These are phyloP conservation scores for Colaptes auratus DNA, from an alignment of 2,113 vertebrate genomes.

Conservation along the genomic window DNA sequence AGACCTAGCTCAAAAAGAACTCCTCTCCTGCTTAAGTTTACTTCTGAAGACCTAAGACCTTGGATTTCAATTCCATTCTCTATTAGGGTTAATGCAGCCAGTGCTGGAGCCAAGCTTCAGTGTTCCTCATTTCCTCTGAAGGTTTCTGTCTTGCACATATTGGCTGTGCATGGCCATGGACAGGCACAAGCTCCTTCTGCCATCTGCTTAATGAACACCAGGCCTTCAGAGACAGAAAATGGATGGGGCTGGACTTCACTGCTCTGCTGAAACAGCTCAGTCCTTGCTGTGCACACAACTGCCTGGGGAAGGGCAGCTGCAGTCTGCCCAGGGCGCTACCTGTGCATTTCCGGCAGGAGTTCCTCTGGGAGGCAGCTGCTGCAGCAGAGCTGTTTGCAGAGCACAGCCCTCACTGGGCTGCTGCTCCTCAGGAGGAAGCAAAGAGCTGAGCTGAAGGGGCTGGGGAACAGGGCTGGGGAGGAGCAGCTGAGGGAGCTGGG, in stretches of 20 bases:
- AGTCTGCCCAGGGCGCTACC: neutral
- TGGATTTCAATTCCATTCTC: neutral
- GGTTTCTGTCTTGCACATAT: neutral
- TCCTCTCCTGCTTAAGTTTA: neutral
- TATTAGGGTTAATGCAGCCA: neutral
- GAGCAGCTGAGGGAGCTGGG: too few species aligned
- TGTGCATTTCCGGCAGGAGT: neutral
- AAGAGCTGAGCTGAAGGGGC: too few species aligned
- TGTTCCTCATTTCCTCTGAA: neutral
- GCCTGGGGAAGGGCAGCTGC: neutral
- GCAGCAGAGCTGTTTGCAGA: neutral
- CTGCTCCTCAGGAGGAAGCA: too few species aligned
- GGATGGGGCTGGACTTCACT: neutral
- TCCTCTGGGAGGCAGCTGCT: neutral
- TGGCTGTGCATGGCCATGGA: neutral
- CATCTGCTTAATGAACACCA: neutral
- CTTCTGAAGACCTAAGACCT: neutral
- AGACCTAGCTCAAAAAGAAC: neutral
- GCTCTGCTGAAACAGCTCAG: neutral
- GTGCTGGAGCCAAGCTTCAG: neutral
- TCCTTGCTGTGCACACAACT: neutral
- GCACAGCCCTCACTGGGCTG: too few species aligned
- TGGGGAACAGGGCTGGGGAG: too few species aligned
- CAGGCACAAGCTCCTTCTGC: neutral
- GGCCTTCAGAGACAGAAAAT: neutral